Evolutionary conservation across 1,140 invertebrate genomes (phyloP), one percentile per base, ranked within the genome.

Genomic region (Pinna nobilis): DNA sequence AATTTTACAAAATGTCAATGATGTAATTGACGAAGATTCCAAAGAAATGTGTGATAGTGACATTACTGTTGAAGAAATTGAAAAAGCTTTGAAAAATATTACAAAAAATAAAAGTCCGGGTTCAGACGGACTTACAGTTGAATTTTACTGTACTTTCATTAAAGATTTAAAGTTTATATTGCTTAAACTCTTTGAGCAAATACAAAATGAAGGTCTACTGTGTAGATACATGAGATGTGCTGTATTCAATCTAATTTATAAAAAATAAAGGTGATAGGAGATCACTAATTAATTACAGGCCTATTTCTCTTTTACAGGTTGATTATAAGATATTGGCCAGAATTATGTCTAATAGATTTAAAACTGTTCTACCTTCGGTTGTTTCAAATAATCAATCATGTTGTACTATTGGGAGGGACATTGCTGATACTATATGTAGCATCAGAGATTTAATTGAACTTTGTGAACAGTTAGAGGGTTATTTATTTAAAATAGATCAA

Each of bases 31-130:
- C 18, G 37, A 70, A 1, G 30, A 25, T 60, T 53, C 59, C 32
- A 25, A 1, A 33, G 28, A 32, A 20, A 20, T 39, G 4, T 67
- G 65, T 67, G 50, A 49, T 49, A 5, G 30, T 33, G 55, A 70
- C 59, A 49, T 70, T 18, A 41, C 32, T 63, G 3, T 44, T 20
- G 61, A 57, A 37, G 61, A 72, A 49, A 59, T 65, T 28, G 1
- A 32, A 23, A 55, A 60, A 6, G 61, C 70, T 33, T 20, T 73
- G 5, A 25, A 9, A 3, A 18, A 57, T 25, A 73, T 66, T 50
- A 32, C 37, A n/a, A 59, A 49, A 35, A 59, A 53, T 60, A 73
- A 73, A 49, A 73, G 61, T 73, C 70, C 70, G 13, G 70, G 63
- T 18, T 37, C 41, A 20, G 60, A 73, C 50, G 60, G 60, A 3